Evolutionary conservation across 2,113 vertebrate genomes (phyloP), one percentile per base, ranked within the genome.

Genomic region (Chionis minor): DNA sequence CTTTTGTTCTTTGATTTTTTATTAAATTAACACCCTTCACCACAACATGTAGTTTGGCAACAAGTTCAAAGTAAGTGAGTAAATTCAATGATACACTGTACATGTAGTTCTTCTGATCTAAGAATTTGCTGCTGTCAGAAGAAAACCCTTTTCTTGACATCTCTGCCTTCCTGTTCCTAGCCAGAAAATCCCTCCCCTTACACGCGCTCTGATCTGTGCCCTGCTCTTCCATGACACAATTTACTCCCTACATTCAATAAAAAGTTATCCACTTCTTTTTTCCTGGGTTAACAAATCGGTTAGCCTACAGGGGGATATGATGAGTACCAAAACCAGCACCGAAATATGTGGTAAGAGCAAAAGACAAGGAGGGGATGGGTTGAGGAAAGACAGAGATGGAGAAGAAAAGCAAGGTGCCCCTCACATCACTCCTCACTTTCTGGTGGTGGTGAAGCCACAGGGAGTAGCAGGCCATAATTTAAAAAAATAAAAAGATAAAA

Each of bases 31-130:
- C 74, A 58, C 70, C 74, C 94, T 88, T 79, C 8, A 3, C 87
- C 84, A 93, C 78, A 90, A 95, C 73, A 85, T 14, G 55, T 47
- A 75, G 70, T 65, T 95, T 92, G 91, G 91, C 91, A 91, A 59
- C 74, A 85, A 88, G 78, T 87, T 96, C 94, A 95, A 94, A 95
- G 95, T 27, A 71, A 91, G 22, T 47, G 19, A 89, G 24, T 49
- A 69, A 67, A 82, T 72, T 67, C 62, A 81, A 3, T 3, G 23
- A 72, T 55, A 74, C 59, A 56, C 47, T 59, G 58, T 81, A 85
- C 54, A 22, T 9, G 56, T 9, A 28, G 77, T 63, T 89, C 38
- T 74, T 95, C 77, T 90, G 71, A 94, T 92, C 54, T 59, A 67
- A 45, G n/a, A 95, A 91, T 71, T 86, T 71, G 77, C 72, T 74